Percentiles rank a stretch among this genome's conserved stretches.
These are phyloP conservation scores for Macrocentrus cingulum DNA, from an alignment of 1,140 invertebrate genomes.

Conservation along the genomic window DNA sequence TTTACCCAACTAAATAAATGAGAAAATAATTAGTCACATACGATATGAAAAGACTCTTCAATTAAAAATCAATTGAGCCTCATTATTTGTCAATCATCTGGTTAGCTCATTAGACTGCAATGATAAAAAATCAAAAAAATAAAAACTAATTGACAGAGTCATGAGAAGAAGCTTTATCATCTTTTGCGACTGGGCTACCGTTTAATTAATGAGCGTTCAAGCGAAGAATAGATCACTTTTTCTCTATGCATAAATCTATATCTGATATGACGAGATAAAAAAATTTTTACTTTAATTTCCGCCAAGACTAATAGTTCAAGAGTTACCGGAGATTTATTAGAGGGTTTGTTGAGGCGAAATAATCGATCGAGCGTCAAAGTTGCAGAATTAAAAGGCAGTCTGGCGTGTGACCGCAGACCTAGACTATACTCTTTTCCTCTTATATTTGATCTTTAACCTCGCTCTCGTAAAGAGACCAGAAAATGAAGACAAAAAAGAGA, in stretches of 20 bases:
- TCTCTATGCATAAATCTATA: not conserved
- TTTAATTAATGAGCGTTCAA: constrained; percentile 8
- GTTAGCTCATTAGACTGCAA: not conserved
- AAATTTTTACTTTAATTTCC: constrained; percentile 11
- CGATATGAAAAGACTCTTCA: no score
- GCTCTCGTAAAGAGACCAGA: not conserved
- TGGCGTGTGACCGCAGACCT: constrained; percentile 24
- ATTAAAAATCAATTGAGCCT: no score
- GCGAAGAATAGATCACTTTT: constrained; percentile 5
- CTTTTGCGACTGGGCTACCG: not conserved
- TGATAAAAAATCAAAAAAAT: not conserved
- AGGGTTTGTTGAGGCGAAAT: constrained; percentile 27
- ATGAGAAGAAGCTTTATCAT: not conserved
- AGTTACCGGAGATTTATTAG: constrained; percentile 28
- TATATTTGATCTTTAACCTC: constrained; percentile 19
- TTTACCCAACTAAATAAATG: no score
- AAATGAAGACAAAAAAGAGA: not conserved
- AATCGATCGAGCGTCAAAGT: constrained; percentile 29
- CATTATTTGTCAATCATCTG: no score
- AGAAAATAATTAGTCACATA: no score
- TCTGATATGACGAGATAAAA: not conserved
- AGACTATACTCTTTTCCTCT: constrained; percentile 9
- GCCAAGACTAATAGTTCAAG: constrained; percentile 15
- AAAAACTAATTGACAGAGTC: not conserved
- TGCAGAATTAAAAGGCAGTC: constrained; percentile 30